Evolutionary conservation across 2,113 vertebrate species (phyloP).

Genomic region (Chiloscyllium plagiosum): DNA sequence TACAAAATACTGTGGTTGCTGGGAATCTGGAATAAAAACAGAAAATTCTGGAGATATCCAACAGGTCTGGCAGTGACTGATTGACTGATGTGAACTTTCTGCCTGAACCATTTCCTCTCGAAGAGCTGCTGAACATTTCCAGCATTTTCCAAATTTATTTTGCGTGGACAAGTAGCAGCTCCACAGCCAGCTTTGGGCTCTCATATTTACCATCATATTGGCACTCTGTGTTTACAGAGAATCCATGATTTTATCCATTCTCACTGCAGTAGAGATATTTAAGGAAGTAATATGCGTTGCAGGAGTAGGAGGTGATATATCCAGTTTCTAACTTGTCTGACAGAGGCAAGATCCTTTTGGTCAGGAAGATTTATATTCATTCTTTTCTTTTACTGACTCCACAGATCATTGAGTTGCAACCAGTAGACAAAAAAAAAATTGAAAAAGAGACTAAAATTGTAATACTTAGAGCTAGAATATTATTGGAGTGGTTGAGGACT

Average conservation of each 20-base stretch:
- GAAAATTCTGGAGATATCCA: neutral
- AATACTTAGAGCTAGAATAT: too few relatives aligned
- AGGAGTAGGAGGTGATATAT: neutral
- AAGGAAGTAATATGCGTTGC: neutral
- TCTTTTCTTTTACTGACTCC: too few relatives aligned
- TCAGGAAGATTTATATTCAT: too few relatives aligned
- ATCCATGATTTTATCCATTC: neutral
- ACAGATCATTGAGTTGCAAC: too few relatives aligned
- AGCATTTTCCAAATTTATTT: neutral
- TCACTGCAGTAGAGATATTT: neutral
- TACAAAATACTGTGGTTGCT: neutral
- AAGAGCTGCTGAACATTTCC: neutral
- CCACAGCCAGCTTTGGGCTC: neutral
- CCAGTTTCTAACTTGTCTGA: neutral
- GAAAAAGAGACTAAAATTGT: too few relatives aligned
- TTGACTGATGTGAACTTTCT: neutral
- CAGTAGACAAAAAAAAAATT: too few relatives aligned
- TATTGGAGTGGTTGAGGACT: too few relatives aligned
- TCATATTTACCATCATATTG: neutral
- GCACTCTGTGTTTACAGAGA: neutral
- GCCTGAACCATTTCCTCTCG: too few relatives aligned
- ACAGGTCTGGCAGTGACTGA: neutral
- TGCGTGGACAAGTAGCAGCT: neutral
- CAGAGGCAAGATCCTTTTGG: neutral
- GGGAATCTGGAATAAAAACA: neutral